phyloP scores from a whole-genome alignment of 2,888 invertebrate species.

The Campoplex nolae region DNA sequence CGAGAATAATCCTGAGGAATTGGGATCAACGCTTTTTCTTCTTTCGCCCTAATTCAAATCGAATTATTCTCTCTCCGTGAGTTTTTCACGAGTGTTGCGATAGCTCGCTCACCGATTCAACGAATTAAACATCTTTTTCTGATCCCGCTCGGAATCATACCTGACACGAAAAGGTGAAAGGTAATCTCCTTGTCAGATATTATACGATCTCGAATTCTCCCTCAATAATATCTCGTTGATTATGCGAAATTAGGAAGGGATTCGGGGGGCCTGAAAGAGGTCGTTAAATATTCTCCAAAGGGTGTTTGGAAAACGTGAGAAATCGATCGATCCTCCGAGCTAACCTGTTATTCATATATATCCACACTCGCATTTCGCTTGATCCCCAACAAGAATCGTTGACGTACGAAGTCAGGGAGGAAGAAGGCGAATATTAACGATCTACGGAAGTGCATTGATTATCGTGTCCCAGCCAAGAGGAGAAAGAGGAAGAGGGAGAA shows the following conservation, averaged over 20 bases:
- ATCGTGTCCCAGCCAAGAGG: conserved; percentile 16
- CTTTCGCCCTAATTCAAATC: background rate
- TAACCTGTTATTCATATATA: conserved; percentile 8
- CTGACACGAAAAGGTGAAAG: conserved; percentile 65
- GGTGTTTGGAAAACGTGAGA: conserved; percentile 35
- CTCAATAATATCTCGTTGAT: conserved; percentile 48
- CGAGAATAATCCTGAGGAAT: background rate
- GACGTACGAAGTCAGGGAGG: conserved; percentile 29
- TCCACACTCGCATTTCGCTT: conserved; percentile 9
- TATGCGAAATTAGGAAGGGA: conserved; percentile 29
- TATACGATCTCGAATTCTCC: conserved; percentile 37
- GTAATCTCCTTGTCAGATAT: conserved; percentile 57
- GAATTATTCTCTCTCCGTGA: conserved; percentile 30
- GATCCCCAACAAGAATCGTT: conserved; percentile 61
- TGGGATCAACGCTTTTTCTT: background rate
- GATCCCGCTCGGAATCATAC: conserved; percentile 6
- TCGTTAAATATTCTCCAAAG: conserved; percentile 30
- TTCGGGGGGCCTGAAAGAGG: conserved; percentile 1
- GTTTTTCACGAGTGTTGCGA: background rate
- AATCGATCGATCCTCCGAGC: conserved; percentile 62
- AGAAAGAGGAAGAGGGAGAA: background rate
- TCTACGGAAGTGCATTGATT: conserved; percentile 68
- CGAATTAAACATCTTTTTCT: conserved; percentile 20
- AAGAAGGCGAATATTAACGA: conserved; percentile 58
- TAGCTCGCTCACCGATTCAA: conserved; percentile 11